Evolutionary conservation across 2,797 vertebrate genomes (phyloP).

Genomic region (Micrastur ruficollis): DNA sequence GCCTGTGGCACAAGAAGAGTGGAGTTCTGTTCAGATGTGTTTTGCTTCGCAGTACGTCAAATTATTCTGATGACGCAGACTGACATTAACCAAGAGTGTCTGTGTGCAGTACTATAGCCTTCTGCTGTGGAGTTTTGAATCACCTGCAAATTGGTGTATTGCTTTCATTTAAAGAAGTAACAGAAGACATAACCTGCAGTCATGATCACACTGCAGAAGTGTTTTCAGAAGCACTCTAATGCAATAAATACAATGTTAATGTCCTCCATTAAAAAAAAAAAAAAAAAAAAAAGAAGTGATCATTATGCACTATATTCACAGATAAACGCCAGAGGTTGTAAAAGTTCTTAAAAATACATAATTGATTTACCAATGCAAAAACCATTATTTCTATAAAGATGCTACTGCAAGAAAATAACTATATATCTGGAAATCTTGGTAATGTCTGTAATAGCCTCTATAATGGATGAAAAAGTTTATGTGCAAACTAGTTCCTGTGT

Average conservation of each 20-base stretch:
- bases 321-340: neutral
- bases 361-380: neutral
- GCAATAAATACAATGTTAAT: neutral
- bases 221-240: neutral
- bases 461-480: neutral
- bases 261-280: neutral
- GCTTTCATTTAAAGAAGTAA: constrained; percentile 5
- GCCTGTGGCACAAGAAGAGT: neutral
- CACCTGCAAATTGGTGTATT: constrained; percentile 7
- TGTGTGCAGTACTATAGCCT: neutral
- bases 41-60: constrained; percentile 46
- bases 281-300: neutral
- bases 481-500: neutral
- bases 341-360: neutral
- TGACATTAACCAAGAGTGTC: neutral
- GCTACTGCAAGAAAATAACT: neutral
- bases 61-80: constrained; percentile 11
- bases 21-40: constrained; percentile 23
- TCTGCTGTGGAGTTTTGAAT: neutral
- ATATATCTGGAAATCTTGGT: neutral
- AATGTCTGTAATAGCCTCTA: neutral
- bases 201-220: neutral
- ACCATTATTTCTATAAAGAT: neutral
- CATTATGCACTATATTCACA: neutral
- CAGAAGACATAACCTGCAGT: neutral